Evolutionary conservation across 1,140 invertebrate genomes (phyloP).

Genomic region (Druon quercuslanigerum): DNA sequence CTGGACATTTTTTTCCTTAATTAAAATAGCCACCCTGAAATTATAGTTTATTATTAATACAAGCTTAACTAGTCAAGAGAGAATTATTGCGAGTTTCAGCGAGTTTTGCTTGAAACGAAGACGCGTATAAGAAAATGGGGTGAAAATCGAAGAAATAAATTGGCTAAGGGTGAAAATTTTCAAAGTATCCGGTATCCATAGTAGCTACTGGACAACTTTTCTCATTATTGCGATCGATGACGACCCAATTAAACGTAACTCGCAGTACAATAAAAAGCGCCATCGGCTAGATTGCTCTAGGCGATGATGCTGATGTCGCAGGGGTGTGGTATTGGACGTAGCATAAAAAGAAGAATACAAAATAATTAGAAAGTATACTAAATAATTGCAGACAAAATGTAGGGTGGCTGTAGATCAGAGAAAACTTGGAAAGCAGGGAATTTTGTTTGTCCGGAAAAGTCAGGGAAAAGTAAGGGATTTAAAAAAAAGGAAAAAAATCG

Average conservation of each 20-base stretch:
- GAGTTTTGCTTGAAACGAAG: not conserved
- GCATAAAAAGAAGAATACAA: not conserved
- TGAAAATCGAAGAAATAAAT: constrained; percentile 25
- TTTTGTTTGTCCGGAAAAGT: too few species aligned
- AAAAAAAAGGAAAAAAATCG: too few species aligned
- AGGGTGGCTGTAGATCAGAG: too few species aligned
- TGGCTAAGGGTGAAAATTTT: constrained; percentile 14
- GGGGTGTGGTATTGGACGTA: not conserved
- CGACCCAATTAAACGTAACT: constrained; percentile 30
- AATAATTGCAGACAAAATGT: not conserved
- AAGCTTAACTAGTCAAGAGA: not conserved
- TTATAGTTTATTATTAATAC: not conserved
- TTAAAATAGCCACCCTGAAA: too few species aligned
- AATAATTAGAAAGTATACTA: not conserved
- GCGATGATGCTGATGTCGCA: constrained; percentile 8
- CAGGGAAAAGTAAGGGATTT: too few species aligned
- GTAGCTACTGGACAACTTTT: constrained; percentile 26
- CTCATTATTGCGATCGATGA: constrained; percentile 31
- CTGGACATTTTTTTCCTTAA: too few species aligned
- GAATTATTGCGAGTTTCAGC: not conserved
- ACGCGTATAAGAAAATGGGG: constrained; percentile 14
- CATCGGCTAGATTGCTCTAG: constrained; percentile 13
- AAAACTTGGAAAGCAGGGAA: too few species aligned
- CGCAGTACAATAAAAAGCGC: constrained; percentile 8
- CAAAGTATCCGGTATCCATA: constrained; percentile 23